Base-by-base conservation (phyloP, 2,113 vertebrate genomes). In the Oreochromis aureus region DNA sequence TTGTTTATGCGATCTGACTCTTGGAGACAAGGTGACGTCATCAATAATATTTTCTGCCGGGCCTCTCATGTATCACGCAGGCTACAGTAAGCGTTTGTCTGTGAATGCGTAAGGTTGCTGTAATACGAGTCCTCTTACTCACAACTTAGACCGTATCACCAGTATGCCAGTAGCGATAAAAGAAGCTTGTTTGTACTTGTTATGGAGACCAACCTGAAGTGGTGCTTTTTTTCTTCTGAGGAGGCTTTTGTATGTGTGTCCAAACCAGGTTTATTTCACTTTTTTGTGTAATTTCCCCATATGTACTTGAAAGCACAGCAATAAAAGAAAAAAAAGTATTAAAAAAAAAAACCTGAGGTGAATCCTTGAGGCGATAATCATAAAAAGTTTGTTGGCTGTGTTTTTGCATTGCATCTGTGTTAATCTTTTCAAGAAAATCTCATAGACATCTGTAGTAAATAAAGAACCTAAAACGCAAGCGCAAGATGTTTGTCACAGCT, bases 1-100 rank as follows among this genome's bases (percentile, higher is more conserved):
- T 85, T 95, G 95, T 96, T 96, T 95, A 88, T 94, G 83, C 81
- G 81, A 89, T 89, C 73, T 4, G 89, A 94, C 86, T 94, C 95
- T 86, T 95, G 89, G 95, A 96, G 95, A 96, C 95, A 86, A 89
- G 71, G 80, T 95, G 94, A 95, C 89, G 91, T 96, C 95, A 94
- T 87, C 79, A 73, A 89, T 92, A 93, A 94, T 93, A 94, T 93
- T 94, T 93, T 93, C 54, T 86, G n/a, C 80, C 54, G 18, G 27
- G 56, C 81, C 39, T 89, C 87, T 73, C 22, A 27, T 63, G 71
- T 48, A 83, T 93, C 86, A 13, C 44, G 34, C 78, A 84, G 44
- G 84, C 80, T 87, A 82, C 54, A 89, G 85, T 83, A 83, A 90
- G 82, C 79, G 34, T 89, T 66, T 86, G 90, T 80, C 66, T 86